Base-by-base conservation (phyloP, 1,140 invertebrate species). In the Acromyrmex charruanus region DNA sequence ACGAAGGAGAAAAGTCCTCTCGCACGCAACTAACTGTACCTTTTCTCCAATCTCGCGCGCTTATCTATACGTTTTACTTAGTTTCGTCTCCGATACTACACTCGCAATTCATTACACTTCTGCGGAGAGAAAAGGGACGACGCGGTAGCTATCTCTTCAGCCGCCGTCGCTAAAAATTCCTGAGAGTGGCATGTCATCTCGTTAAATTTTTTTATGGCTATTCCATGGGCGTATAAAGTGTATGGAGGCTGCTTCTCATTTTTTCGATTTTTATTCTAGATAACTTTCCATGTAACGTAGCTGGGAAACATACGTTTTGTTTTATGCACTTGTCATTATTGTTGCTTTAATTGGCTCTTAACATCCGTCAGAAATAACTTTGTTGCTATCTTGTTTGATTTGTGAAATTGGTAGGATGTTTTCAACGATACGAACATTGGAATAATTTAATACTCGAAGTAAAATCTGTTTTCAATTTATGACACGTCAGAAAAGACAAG, bases 31-130 rank as follows among this genome's bases (percentile, higher is more conserved):
- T 44, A 39, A 51, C 77, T 84, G n/a, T 74, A 84, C 39, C 31
- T 84, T 84, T 35, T 74, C 44, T 51, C 44, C 53, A 80, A 80
- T 63, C 55, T 63, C 14, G 53, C 25, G 69, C 66, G 53, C 66
- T 25, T 44, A 58, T 18, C 25, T 75, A 75, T 84, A 84, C 25
- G 55, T 74, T 82, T 74, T 63, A 69, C 79, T 81, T 81, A 71
- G 79, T 81, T 71, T 81, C 35, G n/a, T 51, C 69, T 63, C 35
- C 39, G 28, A 84, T 84, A 84, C 69, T 49, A 31, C 66, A 39
- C 35, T 75, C 55, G 69, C 68, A 63, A 63, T 75, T 74, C 55
- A 18, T n/a, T 31, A 12, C 66, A 72, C 21, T 61, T 61, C n/a
- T 10, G 28, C 39, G 39, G 25, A 61, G 58, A 61, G 69, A 44